Evolutionary conservation across 2,888 invertebrate genomes (phyloP).

Genomic region (Agriopis marginaria): DNA sequence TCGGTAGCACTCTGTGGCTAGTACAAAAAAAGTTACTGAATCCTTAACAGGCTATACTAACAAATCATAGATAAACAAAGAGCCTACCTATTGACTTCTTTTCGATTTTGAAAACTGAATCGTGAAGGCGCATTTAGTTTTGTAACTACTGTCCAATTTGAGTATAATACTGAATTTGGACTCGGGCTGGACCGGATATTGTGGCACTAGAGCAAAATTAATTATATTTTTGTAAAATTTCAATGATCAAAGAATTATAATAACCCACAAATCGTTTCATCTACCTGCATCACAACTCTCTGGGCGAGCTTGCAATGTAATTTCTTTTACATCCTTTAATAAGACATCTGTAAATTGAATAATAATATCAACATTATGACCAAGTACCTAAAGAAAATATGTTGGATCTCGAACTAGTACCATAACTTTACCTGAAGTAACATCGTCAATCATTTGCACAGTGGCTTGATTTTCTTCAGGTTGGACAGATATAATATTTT

Average conservation of each 20-base stretch:
- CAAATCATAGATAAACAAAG: slow-evolving; percentile 8
- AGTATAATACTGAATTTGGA: slow-evolving; percentile 69
- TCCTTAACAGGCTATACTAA: slow-evolving; percentile 1
- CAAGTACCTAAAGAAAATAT: not conserved
- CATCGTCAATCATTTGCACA: slow-evolving; percentile 49
- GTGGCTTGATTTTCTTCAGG: not conserved
- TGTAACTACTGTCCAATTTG: slow-evolving; percentile 63
- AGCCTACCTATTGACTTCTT: slow-evolving; percentile 57
- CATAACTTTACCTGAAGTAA: slow-evolving; percentile 59
- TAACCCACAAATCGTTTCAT: slow-evolving; percentile 9
- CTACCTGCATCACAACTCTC: slow-evolving; percentile 61
- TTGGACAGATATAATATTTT: not conserved
- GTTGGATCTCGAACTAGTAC: not conserved
- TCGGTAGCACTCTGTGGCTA: slow-evolving; percentile 49
- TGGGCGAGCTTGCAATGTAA: slow-evolving; percentile 58
- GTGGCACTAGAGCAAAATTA: slow-evolving; percentile 60
- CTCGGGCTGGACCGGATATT: slow-evolving; percentile 51
- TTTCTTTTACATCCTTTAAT: slow-evolving; percentile 57
- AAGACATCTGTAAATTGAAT: slow-evolving; percentile 56
- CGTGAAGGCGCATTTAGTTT: slow-evolving; percentile 63
- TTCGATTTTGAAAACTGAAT: slow-evolving; percentile 64
- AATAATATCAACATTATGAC: slow-evolving; percentile 10
- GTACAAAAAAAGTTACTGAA: slow-evolving; percentile 31
- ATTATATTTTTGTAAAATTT: slow-evolving; percentile 39
- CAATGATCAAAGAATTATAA: slow-evolving; percentile 5